These are phyloP conservation scores for Notothenia coriiceps DNA, from an alignment of 2,113 vertebrate species.

Conservation along the genomic window DNA sequence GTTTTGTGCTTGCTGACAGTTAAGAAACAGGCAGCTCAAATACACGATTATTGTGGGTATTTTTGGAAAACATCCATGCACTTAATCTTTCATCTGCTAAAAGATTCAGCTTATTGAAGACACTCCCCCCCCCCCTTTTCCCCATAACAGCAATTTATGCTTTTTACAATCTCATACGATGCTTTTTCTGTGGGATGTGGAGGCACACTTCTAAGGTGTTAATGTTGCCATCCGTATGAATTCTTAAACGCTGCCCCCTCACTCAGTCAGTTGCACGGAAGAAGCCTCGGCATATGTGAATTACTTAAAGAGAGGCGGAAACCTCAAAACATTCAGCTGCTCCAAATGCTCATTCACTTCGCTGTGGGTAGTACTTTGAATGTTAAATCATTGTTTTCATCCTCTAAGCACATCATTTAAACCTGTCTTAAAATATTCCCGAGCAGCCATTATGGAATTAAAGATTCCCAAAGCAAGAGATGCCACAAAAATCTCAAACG, in stretches of 20 bases:
- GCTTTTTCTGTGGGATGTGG: constrained; percentile 55
- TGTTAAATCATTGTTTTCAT: constrained; percentile 76
- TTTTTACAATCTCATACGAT: constrained; percentile 59
- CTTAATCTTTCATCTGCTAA: constrained; percentile 83
- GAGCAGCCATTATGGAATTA: constrained; percentile 72
- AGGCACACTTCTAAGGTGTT: constrained; percentile 70
- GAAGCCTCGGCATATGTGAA: constrained; percentile 47
- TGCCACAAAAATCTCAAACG: constrained; percentile 54
- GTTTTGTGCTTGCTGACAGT: constrained; percentile 78
- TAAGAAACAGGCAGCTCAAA: constrained; percentile 72
- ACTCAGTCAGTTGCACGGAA: constrained; percentile 33
- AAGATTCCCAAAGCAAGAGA: constrained; percentile 68
- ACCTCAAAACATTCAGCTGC: constrained; percentile 49
- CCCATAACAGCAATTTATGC: constrained; percentile 64
- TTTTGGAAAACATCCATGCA: constrained; percentile 79
- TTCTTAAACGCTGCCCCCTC: constrained; percentile 67
- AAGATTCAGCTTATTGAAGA: constrained; percentile 73
- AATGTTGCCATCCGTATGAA: constrained; percentile 62
- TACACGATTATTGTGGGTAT: constrained; percentile 76
- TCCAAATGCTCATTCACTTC: constrained; percentile 50
- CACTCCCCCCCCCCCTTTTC: not conserved
- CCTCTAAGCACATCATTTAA: constrained; percentile 72
- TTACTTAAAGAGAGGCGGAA: constrained; percentile 51
- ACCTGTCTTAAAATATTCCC: constrained; percentile 72
- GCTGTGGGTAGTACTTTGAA: constrained; percentile 71